A percentile compares a stretch with the other conserved stretches of the same genome.
These are phyloP conservation scores for Oncorhynchus nerka DNA, from an alignment of 2,113 vertebrate genomes.

Conservation along the genomic window DNA sequence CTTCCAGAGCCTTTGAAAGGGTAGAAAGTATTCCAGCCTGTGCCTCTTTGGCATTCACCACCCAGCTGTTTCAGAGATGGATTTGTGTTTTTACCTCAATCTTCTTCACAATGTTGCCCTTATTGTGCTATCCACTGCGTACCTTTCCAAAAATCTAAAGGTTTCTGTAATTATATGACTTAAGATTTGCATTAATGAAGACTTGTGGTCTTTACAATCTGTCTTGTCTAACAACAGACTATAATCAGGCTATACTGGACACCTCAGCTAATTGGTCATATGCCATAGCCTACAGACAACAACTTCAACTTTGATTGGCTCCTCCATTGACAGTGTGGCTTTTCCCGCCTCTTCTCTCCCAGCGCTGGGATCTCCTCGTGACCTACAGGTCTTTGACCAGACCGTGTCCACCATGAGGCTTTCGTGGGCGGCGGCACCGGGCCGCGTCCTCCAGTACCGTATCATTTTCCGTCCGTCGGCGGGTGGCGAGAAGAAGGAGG, in stretches of 20 bases:
- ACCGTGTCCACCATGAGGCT: conserved; percentile 80
- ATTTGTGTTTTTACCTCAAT: conserved; percentile 14
- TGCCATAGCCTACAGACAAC: neutral
- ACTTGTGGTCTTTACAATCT: conserved; percentile 26
- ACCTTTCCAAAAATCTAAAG: conserved; percentile 2
- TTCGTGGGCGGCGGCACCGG: conserved; percentile 80
- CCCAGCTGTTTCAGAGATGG: conserved; percentile 40
- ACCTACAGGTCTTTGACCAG: conserved; percentile 78
- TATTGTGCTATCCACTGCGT: conserved; percentile 19
- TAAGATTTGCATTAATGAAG: conserved; percentile 26
- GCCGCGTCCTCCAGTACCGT: conserved; percentile 80
- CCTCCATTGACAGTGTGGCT: neutral
- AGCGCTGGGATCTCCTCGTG: conserved; percentile 80
- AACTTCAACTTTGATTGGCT: neutral
- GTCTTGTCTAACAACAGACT: neutral
- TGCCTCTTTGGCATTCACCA: conserved; percentile 35
- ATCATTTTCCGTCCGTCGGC: conserved; percentile 70
- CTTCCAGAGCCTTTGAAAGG: conserved; percentile 2
- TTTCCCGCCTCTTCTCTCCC: conserved; percentile 13
- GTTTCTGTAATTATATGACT: neutral
- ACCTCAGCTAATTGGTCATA: neutral
- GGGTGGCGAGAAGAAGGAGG: conserved; percentile 79
- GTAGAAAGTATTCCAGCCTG: conserved; percentile 27
- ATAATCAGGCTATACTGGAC: neutral
- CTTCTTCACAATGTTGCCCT: too few relatives aligned